Conservation (phyloP, 2,113 vertebrate species). For the Mesoclemmys tuberculata region DNA sequence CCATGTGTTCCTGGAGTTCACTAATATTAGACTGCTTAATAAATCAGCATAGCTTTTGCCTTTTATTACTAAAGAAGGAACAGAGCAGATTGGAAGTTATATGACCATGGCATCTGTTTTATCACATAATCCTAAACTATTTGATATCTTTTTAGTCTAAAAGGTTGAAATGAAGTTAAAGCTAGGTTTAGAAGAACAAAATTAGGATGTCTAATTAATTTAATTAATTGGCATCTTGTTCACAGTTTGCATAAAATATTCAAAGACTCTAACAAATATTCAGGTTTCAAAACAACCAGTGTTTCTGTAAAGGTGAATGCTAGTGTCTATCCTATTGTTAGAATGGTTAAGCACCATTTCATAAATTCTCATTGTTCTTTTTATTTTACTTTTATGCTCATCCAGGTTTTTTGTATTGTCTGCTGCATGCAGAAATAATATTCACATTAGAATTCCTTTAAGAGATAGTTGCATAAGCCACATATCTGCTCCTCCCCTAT, state of each 20-base stretch:
- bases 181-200: slow-evolving; percentile 12
- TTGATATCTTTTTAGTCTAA: slow-evolving; percentile 17
- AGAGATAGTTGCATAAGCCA: not conserved
- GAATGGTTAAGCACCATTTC: not conserved
- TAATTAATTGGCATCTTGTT: not conserved
- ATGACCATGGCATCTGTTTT: slow-evolving; percentile 47
- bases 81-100: slow-evolving; percentile 39
- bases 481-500: not conserved
- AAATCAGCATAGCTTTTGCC: slow-evolving; percentile 56
- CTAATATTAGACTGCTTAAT: slow-evolving; percentile 27
- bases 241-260: not conserved
- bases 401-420: not conserved
- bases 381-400: not conserved
- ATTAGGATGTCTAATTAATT: not conserved
- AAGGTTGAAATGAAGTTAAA: slow-evolving; percentile 11
- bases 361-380: not conserved
- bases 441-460: not conserved
- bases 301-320: not conserved
- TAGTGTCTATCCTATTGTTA: not conserved
- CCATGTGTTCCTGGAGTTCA: slow-evolving; percentile 65
- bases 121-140: slow-evolving; percentile 15
- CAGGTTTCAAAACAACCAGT: not conserved
- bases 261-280: not conserved
- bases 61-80: slow-evolving; percentile 57
- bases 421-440: not conserved